Evolutionary conservation across 2,888 invertebrate species (phyloP).

Genomic region (Phyllotreta striolata): DNA sequence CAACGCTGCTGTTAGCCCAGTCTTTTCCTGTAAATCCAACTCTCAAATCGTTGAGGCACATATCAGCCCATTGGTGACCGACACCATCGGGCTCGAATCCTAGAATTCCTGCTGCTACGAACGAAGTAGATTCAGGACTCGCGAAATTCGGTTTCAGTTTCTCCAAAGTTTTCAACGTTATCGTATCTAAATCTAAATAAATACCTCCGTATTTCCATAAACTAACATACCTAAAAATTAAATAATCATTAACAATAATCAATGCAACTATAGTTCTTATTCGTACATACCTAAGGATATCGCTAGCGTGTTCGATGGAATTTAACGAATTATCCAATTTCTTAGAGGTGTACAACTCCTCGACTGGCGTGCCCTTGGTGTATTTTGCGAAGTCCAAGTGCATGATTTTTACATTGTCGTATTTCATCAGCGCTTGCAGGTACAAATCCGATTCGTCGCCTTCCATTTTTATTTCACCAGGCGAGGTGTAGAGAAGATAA

Average conservation of each 20-base stretch:
- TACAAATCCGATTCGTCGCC: constrained; percentile 52
- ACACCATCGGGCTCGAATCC: constrained; percentile 65
- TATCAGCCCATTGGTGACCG: constrained; percentile 60
- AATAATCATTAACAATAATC: neutral
- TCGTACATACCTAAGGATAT: constrained; percentile 62
- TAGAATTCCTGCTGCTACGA: constrained; percentile 73
- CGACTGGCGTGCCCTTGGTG: constrained; percentile 66
- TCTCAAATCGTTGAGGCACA: neutral
- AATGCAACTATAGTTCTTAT: neutral
- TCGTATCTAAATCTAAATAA: constrained; percentile 78
- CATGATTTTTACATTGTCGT: constrained; percentile 64
- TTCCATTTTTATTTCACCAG: constrained; percentile 52
- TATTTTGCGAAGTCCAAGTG: constrained; percentile 64
- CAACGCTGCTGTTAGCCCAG: no score
- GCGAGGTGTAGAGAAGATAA: constrained; percentile 65
- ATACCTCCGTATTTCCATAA: constrained; percentile 80
- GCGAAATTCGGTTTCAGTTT: constrained; percentile 67
- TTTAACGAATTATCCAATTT: constrained; percentile 64
- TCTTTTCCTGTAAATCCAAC: no score
- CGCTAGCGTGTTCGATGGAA: constrained; percentile 69
- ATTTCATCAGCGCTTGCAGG: constrained; percentile 58
- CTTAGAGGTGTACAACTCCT: constrained; percentile 63
- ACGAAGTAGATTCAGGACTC: constrained; percentile 66
- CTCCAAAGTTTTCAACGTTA: constrained; percentile 69
- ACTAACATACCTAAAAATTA: constrained; percentile 64